Evolutionary conservation across 2,888 invertebrate genomes (phyloP), one percentile per base, ranked within the genome.

Genomic region (Dryocosmus kuriphilus): DNA sequence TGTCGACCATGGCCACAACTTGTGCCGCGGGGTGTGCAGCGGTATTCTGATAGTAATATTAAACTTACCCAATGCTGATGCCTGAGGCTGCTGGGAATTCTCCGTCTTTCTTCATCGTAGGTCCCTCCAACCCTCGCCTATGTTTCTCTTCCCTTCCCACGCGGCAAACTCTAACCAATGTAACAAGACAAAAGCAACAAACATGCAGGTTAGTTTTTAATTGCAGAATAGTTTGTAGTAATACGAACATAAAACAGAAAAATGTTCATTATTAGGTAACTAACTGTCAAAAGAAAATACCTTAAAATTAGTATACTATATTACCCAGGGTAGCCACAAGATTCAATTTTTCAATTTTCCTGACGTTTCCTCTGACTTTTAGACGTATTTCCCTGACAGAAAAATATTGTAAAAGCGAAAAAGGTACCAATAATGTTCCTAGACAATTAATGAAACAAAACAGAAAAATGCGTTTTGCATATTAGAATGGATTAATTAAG

Each of bases 41-140:
- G 82, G 81, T 83, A 86, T 86, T 87, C 87, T 82, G 88, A 89
- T 87, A 85, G 85, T 84, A 85, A 87, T 87, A 88, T 88, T 84
- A 87, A 88, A 88, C 85, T 87, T 87, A 82, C 77, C 85, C 81
- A 83, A 85, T 85, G 84, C 81, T 76, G 77, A 80, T 79, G 85
- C 86, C 83, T 80, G 74, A 75, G 85, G 87, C 84, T 78, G 83
- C 77, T 77, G 62, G 74, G 27, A 41, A 75, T 75, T 75, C 61
- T 35, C 74, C 22, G 24, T 35, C 74, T 74, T 61, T 60, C 41
- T 41, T 24, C 19, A 67, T 19, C 38, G 22, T 35, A 22, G 9
- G 14, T 14, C 22, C 32, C 19, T 63, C 22, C 38, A 22, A 27
- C 27, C 41, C 46, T 27, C 16, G 16, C 19, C 19, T 27, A 14